Evolutionary conservation across 2,113 vertebrate species (phyloP).

Genomic region (Azemiops feae): DNA sequence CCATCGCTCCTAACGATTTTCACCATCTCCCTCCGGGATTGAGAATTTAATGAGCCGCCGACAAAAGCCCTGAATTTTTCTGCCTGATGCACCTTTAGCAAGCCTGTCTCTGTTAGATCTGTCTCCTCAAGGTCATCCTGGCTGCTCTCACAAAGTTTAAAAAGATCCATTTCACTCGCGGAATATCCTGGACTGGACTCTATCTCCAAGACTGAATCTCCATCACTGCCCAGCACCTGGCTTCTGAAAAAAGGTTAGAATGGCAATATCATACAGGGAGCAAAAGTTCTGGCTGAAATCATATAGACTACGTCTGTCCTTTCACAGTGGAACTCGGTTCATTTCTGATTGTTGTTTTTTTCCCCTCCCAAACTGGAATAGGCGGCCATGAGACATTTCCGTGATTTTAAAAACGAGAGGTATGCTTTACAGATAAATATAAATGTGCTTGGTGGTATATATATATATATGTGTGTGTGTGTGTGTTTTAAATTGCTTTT

Average conservation of each 20-base stretch:
- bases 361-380: not conserved
- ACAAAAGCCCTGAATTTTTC: constrained; percentile 39
- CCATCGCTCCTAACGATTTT: not conserved
- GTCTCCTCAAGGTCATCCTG: constrained; percentile 67
- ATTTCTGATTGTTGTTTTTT: not conserved
- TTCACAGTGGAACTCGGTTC: not conserved
- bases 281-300: constrained; percentile 2
- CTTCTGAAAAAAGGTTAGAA: constrained; percentile 73
- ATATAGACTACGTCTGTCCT: not conserved
- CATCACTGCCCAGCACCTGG: constrained; percentile 76
- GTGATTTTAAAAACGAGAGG: not conserved
- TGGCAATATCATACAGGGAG: constrained; percentile 14
- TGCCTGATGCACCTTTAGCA: constrained; percentile 61
- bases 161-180: constrained; percentile 66
- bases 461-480: too few species aligned
- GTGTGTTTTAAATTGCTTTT: not conserved
- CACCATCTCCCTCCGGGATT: not conserved
- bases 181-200: constrained; percentile 75
- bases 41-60: constrained; percentile 16
- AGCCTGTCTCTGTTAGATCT: constrained; percentile 69
- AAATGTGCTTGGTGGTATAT: not conserved
- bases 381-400: not conserved
- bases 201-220: constrained; percentile 74
- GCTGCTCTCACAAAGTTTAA: constrained; percentile 70
- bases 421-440: not conserved